Conservation (phyloP, 2,797 vertebrate genomes). For the Anniella stebbinsi region DNA sequence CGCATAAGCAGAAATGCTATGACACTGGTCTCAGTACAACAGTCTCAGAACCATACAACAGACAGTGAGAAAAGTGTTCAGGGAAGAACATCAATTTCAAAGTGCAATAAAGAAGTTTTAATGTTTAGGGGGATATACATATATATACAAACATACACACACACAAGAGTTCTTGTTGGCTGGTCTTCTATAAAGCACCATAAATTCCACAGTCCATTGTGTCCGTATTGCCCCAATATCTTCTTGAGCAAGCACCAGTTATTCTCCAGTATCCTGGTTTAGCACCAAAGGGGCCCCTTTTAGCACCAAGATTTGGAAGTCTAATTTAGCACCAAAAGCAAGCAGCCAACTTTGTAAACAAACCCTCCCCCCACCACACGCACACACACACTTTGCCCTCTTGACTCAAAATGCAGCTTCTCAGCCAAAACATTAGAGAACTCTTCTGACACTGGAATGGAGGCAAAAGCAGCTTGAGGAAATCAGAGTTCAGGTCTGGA, state of each 20-base stretch:
- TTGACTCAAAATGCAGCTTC: constrained; percentile 35
- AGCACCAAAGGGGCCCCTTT: constrained; percentile 70
- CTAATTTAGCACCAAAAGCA: constrained; percentile 48
- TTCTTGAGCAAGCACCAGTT: constrained; percentile 60
- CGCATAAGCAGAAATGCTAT: neutral
- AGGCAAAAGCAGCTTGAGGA: constrained; percentile 15
- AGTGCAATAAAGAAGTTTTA: constrained; percentile 75
- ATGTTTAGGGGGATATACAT: constrained; percentile 54
- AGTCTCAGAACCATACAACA: neutral
- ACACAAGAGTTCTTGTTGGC: constrained; percentile 55
- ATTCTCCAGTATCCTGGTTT: constrained; percentile 63
- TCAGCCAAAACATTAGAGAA: constrained; percentile 24
- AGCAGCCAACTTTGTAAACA: constrained; percentile 17
- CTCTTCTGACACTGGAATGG: constrained; percentile 44
- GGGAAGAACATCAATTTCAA: constrained; percentile 52
- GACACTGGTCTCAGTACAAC: neutral
- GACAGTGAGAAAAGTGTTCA: neutral
- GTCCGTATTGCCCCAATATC: constrained; percentile 42
- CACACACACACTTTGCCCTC: neutral
- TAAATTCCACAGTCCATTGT: constrained; percentile 67
- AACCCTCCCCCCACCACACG: constrained; percentile 20
- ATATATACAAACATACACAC: constrained; percentile 20
- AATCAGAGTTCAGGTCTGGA: constrained; percentile 45
- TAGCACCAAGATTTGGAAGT: constrained; percentile 67
- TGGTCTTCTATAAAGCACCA: constrained; percentile 73